These are phyloP conservation scores for Phoenoteleia sp. DNA, from an alignment of 2,888 invertebrate genomes.

Conservation along the genomic window DNA sequence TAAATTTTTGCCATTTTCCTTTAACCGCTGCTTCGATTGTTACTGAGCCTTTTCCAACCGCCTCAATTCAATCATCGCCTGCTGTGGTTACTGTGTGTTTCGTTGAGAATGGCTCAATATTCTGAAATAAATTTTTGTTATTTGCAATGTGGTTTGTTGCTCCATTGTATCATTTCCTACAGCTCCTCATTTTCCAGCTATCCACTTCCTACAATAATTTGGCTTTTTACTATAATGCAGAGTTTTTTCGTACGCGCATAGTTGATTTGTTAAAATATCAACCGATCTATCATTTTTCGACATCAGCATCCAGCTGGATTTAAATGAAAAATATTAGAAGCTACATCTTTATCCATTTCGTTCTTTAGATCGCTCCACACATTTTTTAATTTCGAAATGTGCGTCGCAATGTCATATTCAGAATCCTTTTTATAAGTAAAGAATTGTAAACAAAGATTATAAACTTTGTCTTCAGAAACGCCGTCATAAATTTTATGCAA, in stretches of 20 bases:
- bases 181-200: no score
- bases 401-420: slow-evolving; percentile 5
- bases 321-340: slow-evolving; percentile 55
- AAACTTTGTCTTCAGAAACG: slow-evolving; percentile 23
- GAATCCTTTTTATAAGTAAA: neutral
- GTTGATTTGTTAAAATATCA: slow-evolving; percentile 46
- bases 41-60: slow-evolving; percentile 67
- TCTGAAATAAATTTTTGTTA: slow-evolving; percentile 66
- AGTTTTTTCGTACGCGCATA: slow-evolving; percentile 35
- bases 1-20: slow-evolving; percentile 64
- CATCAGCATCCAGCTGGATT: slow-evolving; percentile 57
- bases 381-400: slow-evolving; percentile 15
- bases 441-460: slow-evolving; percentile 20
- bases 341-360: neutral
- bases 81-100: slow-evolving; percentile 71
- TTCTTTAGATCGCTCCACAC: slow-evolving; percentile 16
- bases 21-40: slow-evolving; percentile 63
- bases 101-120: slow-evolving; percentile 70
- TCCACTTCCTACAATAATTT: slow-evolving; percentile 51
- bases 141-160: slow-evolving; percentile 79
- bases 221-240: slow-evolving; percentile 40
- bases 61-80: slow-evolving; percentile 71
- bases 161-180: no score
- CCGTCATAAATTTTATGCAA: slow-evolving; percentile 11
- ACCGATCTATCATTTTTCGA: slow-evolving; percentile 25